A percentile compares a stretch with the other conserved stretches of the same genome.
These are phyloP conservation scores for Saguinus imperator DNA, from an alignment of 2,113 vertebrate genomes.

Conservation along the genomic window DNA sequence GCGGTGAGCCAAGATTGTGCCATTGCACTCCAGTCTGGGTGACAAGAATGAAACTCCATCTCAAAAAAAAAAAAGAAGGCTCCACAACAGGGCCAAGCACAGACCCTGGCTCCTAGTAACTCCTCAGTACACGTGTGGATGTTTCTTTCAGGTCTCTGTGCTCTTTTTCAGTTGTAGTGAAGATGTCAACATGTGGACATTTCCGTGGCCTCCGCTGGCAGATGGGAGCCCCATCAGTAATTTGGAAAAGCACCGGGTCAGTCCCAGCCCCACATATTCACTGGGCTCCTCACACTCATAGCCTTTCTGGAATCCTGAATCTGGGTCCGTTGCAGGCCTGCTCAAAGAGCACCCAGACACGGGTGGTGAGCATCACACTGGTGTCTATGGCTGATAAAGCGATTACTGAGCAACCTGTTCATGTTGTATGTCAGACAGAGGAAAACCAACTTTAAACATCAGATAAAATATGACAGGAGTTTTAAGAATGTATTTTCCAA, in stretches of 20 bases:
- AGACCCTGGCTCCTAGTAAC: fast-evolving
- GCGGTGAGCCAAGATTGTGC: no score
- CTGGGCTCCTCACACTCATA: neutral
- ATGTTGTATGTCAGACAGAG: constrained; percentile 18
- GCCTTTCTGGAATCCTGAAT: neutral
- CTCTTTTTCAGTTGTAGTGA: neutral
- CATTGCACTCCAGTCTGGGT: no score
- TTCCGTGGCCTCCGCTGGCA: neutral
- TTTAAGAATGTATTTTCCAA: constrained; percentile 41
- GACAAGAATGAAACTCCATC: no score
- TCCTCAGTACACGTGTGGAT: fast-evolving
- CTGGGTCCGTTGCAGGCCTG: neutral
- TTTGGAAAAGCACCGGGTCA: neutral
- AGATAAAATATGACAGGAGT: constrained; percentile 43
- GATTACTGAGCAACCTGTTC: constrained; percentile 14
- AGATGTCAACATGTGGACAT: neutral
- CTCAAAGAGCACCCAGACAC: neutral
- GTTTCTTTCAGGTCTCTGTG: neutral
- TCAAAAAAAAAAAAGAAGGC: neutral
- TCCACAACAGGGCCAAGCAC: fast-evolving
- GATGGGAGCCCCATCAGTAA: neutral
- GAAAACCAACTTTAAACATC: constrained; percentile 63
- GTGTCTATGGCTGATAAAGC: constrained; percentile 9
- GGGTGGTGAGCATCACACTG: neutral
- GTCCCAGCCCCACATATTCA: neutral